Evolutionary conservation across 2,797 vertebrate species (phyloP), one percentile per base, ranked within the genome.

Genomic region (Bovichtus variegatus): DNA sequence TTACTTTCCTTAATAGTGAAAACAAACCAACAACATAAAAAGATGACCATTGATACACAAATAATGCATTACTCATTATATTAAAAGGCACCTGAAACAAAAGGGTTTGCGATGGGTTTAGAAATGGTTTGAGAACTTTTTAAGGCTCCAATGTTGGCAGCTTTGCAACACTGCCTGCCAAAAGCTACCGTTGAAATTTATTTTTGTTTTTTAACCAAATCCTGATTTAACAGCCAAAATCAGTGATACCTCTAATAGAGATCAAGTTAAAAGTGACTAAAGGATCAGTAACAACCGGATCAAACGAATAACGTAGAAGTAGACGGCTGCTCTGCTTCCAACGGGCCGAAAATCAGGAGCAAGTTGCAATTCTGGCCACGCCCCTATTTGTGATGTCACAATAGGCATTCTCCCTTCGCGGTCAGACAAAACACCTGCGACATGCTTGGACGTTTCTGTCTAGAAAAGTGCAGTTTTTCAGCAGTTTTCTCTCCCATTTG

Each of bases 41-140:
- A 80, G 73, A 92, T 87, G 86, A 89, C 77, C 78, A 75, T 68
- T 87, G 94, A 93, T 95, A 96, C 88, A 93, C 83, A 88, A 89
- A 88, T 46, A 80, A 87, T 72, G 74, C 80, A 71, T 82, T 70
- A 80, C 73, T 85, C 63, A 18, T 90, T 92, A 92, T 89, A 86
- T 84, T 72, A 92, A n/a, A n/a, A 93, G 93, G 92, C 92, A 92
- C 93, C 93, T 84, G 87, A 88, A 86, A 80, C 71, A 60, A 79
- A 86, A 87, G 85, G 88, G 53, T 86, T 93, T 82, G 70, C 81
- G 89, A 92, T 0, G 76, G 88, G 89, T 87, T 93, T 90, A 92
- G 55, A 90, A 89, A 92, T 83, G 83, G 86, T 74, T 87, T 55
- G 69, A 70, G 41, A 54, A 55, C 12, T 41, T 71, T 41, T 87